phyloP scores from a whole-genome alignment of 2,113 vertebrate species.

The Pelmatolapia mariae region DNA sequence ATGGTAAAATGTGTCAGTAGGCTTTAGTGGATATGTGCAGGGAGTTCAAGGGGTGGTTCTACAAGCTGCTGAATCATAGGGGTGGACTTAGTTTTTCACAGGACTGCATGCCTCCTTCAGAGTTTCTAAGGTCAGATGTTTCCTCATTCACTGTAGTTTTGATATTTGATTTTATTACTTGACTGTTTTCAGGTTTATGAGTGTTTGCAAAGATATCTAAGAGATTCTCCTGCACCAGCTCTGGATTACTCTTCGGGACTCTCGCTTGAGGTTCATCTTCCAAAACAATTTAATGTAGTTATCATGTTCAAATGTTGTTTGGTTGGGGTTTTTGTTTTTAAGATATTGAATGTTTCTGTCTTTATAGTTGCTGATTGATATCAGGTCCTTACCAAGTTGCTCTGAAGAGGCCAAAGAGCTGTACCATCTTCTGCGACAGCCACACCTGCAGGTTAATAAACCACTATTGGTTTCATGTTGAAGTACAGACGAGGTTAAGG shows the following conservation, averaged over 20 bases:
- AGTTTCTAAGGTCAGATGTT: neutral
- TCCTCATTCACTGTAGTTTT: neutral
- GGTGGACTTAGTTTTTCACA: neutral
- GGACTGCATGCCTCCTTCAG: neutral
- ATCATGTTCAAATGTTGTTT: neutral
- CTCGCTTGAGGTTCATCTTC: conserved; percentile 77
- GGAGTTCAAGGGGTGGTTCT: neutral
- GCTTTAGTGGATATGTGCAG: too few species aligned
- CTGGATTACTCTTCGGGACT: conserved; percentile 70
- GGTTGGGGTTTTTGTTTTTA: too few species aligned
- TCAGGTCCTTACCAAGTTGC: conserved; percentile 50
- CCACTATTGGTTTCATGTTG: neutral
- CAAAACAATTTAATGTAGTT: neutral
- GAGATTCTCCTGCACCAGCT: conserved; percentile 67
- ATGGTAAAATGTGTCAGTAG: neutral
- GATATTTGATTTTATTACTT: neutral
- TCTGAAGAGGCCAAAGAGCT: conserved; percentile 83
- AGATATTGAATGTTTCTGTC: neutral
- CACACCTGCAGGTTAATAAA: conserved; percentile 79
- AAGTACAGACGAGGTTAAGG: neutral
- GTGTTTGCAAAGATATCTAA: conserved; percentile 79
- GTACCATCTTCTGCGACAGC: conserved; percentile 73
- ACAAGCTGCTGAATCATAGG: neutral
- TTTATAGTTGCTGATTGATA: conserved; percentile 61
- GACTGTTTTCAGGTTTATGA: conserved; percentile 80